A percentile compares a stretch with the other conserved stretches of the same genome.
Evolutionary conservation across 2,888 invertebrate genomes (phyloP).

Genomic region (Sthenelais limicola): DNA sequence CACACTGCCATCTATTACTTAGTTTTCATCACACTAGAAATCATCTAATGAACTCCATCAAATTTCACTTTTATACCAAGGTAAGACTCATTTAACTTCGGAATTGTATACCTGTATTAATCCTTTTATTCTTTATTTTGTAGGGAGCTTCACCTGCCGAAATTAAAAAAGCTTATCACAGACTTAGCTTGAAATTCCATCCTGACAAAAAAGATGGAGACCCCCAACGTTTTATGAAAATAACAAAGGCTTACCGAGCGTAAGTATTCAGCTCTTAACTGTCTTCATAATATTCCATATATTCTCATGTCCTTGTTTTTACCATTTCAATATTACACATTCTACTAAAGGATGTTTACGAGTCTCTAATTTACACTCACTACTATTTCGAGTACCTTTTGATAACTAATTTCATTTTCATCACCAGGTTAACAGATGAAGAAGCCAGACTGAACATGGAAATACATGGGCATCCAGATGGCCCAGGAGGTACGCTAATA

Average conservation of each 20-base stretch:
- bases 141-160: constrained; percentile 88
- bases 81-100: too few species aligned
- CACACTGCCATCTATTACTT: too few species aligned
- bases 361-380: not conserved
- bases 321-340: not conserved
- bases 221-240: constrained; percentile 96
- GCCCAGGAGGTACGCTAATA: constrained; percentile 84
- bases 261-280: too few species aligned
- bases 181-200: constrained; percentile 93
- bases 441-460: constrained; percentile 98
- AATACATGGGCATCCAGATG: constrained; percentile 99
- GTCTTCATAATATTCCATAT: not conserved
- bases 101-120: too few species aligned
- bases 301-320: not conserved
- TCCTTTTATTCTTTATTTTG: constrained; percentile 12
- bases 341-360: not conserved
- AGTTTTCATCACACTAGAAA: too few species aligned
- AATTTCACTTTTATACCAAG: too few species aligned
- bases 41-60: too few species aligned
- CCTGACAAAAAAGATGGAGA: constrained; percentile 89
- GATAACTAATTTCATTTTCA: not conserved
- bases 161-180: constrained; percentile 96
- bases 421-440: constrained; percentile 91
- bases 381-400: not conserved
- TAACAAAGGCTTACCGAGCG: constrained; percentile 87